Percentiles rank a stretch among this genome's conserved stretches.
Evolutionary conservation across 1,140 invertebrate genomes (phyloP).

Genomic region (Whitmania pigra): DNA sequence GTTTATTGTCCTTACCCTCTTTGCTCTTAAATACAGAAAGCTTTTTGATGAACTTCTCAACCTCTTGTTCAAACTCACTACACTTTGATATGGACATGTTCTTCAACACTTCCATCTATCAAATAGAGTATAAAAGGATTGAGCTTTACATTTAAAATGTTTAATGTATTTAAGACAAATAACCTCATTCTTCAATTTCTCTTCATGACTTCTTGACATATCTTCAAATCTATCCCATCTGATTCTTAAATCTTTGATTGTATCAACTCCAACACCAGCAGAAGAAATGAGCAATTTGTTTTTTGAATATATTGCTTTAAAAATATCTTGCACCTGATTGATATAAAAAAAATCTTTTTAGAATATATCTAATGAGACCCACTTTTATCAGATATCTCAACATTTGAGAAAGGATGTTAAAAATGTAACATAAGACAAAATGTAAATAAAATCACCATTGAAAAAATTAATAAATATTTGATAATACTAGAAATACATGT

Average conservation of each 20-base stretch:
- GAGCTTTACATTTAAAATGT: background rate
- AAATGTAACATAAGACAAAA: background rate
- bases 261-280: slow-evolving; percentile 53
- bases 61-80: slow-evolving; percentile 55
- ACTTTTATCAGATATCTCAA: background rate
- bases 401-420: background rate
- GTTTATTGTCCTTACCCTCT: too few relatives aligned
- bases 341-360: too few relatives aligned
- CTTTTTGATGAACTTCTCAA: slow-evolving; percentile 51
- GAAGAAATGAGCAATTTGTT: slow-evolving; percentile 50
- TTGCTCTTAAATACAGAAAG: too few relatives aligned
- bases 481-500: background rate
- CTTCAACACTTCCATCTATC: slow-evolving; percentile 54
- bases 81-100: slow-evolving; percentile 53
- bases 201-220: slow-evolving; percentile 50
- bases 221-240: slow-evolving; percentile 68
- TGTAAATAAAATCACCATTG: background rate
- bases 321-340: slow-evolving; percentile 51
- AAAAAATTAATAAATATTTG: background rate
- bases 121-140: slow-evolving; percentile 19
- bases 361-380: background rate
- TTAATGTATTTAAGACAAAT: background rate
- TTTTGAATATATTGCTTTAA: slow-evolving; percentile 56
- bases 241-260: slow-evolving; percentile 54
- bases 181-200: slow-evolving; percentile 44